Base-by-base conservation (phyloP, 2,797 vertebrate genomes). In the Gymnoscopelus braueri region DNA sequence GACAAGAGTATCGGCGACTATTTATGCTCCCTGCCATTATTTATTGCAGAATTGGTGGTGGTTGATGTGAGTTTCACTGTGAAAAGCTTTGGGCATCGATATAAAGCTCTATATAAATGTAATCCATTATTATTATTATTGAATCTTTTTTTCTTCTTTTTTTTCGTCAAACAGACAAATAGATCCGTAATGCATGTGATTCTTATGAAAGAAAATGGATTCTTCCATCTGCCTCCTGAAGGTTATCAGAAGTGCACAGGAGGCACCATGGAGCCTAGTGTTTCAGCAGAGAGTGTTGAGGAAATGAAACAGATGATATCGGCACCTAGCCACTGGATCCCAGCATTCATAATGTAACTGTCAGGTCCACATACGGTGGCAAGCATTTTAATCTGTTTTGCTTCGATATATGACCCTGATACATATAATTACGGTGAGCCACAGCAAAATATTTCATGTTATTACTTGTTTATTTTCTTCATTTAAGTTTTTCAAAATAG, bases 301-400 rank as follows among this genome's bases (percentile, higher is more conserved):
- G 78, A 81, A 87, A 88, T 87, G 69, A 78, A 88, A 85, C 80
- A 78, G 60, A 81, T 86, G 48, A 15, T 80, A 86, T 88, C 80
- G 74, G 66, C 5, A 55, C 48, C 24, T 54, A 24, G 39, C 59
- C 55, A 48, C 49, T 65, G 51, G 67, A 75, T 78, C 56, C 65
- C 44, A 47, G 69, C 65, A 65, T 76, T 82, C 72, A 79, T 79
- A 83, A 79, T 60, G 47, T 54, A 71, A 65, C 65, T 78, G 62
- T 76, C 67, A 67, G 47, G 23, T 47, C 12, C 61, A 74, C 75
- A 69, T 58, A 71, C 57, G 55, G 55, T 61, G 50, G 54, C 35
- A 6, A 19, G 9, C 39, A 2, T 9, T 44, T 44, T 44, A 10
- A 44, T 44, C 39, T 44, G 39, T 10, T 44, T 10, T 69, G 60